Evolutionary conservation across 1,140 invertebrate genomes (phyloP), one percentile per base, ranked within the genome.

Genomic region (Ectropis grisescens): DNA sequence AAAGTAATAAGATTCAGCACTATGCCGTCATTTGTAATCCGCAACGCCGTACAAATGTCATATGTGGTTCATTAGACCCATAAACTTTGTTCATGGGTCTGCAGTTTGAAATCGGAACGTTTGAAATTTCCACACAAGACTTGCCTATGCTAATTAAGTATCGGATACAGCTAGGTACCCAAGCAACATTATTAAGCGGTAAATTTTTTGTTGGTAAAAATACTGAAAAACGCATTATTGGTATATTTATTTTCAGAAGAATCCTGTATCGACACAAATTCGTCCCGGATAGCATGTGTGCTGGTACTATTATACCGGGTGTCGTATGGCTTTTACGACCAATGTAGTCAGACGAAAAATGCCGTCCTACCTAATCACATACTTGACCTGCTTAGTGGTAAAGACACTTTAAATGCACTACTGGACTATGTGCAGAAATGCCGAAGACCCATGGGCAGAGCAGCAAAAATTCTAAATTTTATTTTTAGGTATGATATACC

Each of bases 351-450:
- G 12, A 39, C 51, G 1, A 39, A 51, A 0, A 57, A 69, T 5
- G 62, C 64, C 8, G 41, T 51, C 0, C 50, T 50, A 0, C 47
- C 49, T 4, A 69, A 61, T 24, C 53, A 64, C 15, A 55, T 55
- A 3, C 35, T 71, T 16, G 62, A 78, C 8, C 29, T 72, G 13
- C 47, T 81, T 1, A 67, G 65, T 0, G 59, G 62, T 2, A 37
- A 42, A 2, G 71, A 81, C 7, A 74, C 74, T 15, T 41, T 82
- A 2, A 58, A 76, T 23, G 65, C 67, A 0, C 32, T 83, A 4
- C 36, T 83, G 8, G 62, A 82, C 29, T 76, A 82, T 40, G 58
- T 82, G 19, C 51, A 74, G 53, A 47, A 62, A 42, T 65, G 62
- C 55, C 67, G 69, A 45, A 40, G 67, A 27, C 67, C 79, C 11